Base-by-base conservation (phyloP, 2,113 vertebrate species). In the Rhegmatorhina hoffmannsi region DNA sequence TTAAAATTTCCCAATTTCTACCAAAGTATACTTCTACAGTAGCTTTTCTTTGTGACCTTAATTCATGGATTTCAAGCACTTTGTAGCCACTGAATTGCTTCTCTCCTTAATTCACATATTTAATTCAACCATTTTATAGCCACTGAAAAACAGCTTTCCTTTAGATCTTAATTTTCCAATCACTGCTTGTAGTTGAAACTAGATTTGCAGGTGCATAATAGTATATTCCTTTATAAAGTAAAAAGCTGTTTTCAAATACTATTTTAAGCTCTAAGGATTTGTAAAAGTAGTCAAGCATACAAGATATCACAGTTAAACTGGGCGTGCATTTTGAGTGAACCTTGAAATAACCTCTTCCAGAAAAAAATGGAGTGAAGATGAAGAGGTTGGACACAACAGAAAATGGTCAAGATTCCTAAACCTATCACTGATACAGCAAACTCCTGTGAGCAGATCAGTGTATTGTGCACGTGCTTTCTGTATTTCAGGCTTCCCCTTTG, bases 391-490 rank as follows among this genome's bases (percentile, higher is more conserved):
- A 55, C 5, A 3, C 13, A 72, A 69, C 5, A 52, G 28, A 36
- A 86, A 80, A 31, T 1, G 3, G 23, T 29, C 62, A 74, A 17
- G 4, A 6, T 29, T 67, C 20, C 25, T 29, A 55, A 84, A 67
- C 29, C 13, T 15, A 59, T 12, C 36, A 58, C n/a, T 2, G 7
- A 38, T 16, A 52, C 12, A 74, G 49, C 11, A 56, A 26, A n/a
- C 8, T 53, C 21, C 23, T 66, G 28, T 13, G 44, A 29, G 24
- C 13, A 60, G 20, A 34, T 29, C 79, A 73, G 31, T 10, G 9
- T 2, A 59, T 5, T 7, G 17, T 5, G 14, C 1, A 2, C n/a
- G 9, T 0, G 0, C 33, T 87, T 43, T n/a, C 77, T 69, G 11
- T 89, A 33, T 60, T 89, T 40, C 26, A 86, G 40, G 11, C 33